Percentiles rank a stretch among this genome's conserved stretches.
phyloP scores from a whole-genome alignment of 2,113 vertebrate species.

The Ictalurus punctatus region DNA sequence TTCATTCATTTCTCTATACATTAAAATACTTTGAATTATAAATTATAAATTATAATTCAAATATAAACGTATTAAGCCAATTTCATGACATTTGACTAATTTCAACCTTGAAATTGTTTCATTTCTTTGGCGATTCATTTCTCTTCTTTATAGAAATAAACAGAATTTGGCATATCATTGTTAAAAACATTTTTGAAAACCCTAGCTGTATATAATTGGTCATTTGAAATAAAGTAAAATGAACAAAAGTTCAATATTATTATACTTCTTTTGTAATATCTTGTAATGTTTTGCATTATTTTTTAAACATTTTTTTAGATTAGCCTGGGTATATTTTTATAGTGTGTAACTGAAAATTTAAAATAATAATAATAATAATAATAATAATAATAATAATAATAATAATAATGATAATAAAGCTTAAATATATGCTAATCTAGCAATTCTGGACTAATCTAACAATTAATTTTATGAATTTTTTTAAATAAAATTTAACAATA shows the following conservation, averaged over 20 bases:
- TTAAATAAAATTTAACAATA: not conserved
- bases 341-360: not conserved
- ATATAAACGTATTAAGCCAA: not conserved
- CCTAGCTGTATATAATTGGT: not conserved
- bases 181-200: not conserved
- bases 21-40: not conserved
- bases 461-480: not conserved
- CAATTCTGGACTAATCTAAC: not conserved
- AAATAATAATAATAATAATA: not conserved
- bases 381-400: not conserved
- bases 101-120: not conserved
- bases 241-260: not conserved
- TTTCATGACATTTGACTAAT: not conserved
- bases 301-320: not conserved
- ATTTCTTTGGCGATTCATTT: not conserved
- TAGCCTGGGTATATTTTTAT: not conserved
- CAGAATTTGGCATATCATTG: not conserved
- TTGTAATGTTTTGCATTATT: not conserved
- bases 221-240: not conserved
- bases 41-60: too few species aligned
- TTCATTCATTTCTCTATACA: not conserved
- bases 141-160: not conserved
- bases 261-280: too few species aligned
- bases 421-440: not conserved
- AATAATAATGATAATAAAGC: not conserved